Evolutionary conservation across 2,113 vertebrate species (phyloP), one percentile per base, ranked within the genome.

Genomic region (Salvelinus sp.): DNA sequence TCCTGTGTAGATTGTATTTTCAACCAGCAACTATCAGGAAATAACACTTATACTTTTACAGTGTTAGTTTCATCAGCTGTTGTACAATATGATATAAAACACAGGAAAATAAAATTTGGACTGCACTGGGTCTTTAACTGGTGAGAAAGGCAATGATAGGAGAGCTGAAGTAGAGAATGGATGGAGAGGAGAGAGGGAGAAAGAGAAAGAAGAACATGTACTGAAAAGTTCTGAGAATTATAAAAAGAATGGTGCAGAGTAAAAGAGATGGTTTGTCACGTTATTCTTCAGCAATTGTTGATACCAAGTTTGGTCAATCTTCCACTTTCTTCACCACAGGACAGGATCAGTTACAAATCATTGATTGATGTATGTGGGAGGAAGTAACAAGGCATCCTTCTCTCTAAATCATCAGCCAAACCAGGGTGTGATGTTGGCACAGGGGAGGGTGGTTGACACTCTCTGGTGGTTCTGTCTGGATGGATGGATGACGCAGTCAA

Each of bases 401-500:
- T 72, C 70, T 50, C 71, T 71, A 69, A 84, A 82, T 81, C 84
- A 76, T 74, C 78, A 77, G 77, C 82, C 70, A 76, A 82, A 85
- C 47, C 75, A 74, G 38, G 38, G 38, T 44, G 38, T 44, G 9
- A 44, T 44, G 38, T 44, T 12, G 38, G 38, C 76, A 65, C 87
- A 75, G 76, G 72, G 75, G 83, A 58, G 60, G 82, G 72, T 82
- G 83, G 80, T 70, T 83, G 87, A 88, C 83, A 75, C 75, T 72
- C 76, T 85, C 83, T 79, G 33, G 57, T 83, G 38, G 38, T 44
- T 10, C 38, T 44, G 9, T 44, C 79, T 71, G 79, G 79, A 82
- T 82, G 82, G 84, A 92, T 89, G 84, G 86, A 91, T 91, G 30
- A 78, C 69, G 69, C 80, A 73, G 83, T 81, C 83, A 57, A 69